These are phyloP conservation scores for Tautogolabrus adspersus DNA, from an alignment of 2,113 vertebrate species.

Conservation along the genomic window DNA sequence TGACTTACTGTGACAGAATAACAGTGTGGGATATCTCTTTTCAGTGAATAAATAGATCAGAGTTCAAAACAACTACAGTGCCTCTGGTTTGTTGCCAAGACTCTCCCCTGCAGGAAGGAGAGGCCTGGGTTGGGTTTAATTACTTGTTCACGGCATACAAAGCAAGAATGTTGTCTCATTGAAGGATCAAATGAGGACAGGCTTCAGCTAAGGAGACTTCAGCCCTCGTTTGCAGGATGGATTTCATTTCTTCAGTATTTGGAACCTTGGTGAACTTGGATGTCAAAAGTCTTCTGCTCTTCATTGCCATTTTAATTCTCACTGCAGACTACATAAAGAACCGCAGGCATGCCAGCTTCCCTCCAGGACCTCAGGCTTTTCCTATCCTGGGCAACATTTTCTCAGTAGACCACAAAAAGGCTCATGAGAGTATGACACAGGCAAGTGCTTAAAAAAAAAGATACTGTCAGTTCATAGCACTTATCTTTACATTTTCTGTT, in stretches of 20 bases:
- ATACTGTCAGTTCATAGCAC: background rate
- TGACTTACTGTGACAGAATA: no score
- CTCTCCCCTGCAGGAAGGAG: no score
- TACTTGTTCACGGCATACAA: no score
- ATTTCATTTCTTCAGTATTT: conserved; percentile 18
- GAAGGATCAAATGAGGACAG: background rate
- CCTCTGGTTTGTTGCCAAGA: no score
- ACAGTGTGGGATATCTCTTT: no score
- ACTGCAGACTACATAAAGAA: conserved; percentile 57
- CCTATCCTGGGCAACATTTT: conserved; percentile 69
- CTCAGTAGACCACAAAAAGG: conserved; percentile 26
- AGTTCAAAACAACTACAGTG: no score
- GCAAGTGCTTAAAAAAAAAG: background rate
- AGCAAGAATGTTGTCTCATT: no score
- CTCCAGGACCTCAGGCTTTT: conserved; percentile 61
- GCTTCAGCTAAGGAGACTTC: background rate
- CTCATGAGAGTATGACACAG: conserved; percentile 45
- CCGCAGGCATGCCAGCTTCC: conserved; percentile 33
- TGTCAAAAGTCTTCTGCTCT: conserved; percentile 76
- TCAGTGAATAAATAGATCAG: no score
- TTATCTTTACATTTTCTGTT: background rate
- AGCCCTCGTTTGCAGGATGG: conserved; percentile 31
- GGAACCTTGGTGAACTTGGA: conserved; percentile 37
- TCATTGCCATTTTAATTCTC: conserved; percentile 68
- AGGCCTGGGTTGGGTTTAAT: no score